These are phyloP conservation scores for Aleiodes alternator DNA, from an alignment of 2,888 invertebrate species.

Conservation along the genomic window DNA sequence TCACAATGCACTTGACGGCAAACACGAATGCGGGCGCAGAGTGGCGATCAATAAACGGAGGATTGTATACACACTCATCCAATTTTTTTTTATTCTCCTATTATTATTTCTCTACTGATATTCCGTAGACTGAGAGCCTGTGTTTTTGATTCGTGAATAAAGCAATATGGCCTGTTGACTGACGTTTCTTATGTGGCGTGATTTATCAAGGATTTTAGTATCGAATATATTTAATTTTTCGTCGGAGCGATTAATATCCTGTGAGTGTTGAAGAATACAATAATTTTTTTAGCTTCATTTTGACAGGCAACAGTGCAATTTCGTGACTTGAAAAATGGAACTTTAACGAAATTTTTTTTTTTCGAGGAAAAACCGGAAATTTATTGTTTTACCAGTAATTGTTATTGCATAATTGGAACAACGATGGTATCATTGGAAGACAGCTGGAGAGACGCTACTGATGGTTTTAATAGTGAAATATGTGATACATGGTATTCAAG, in stretches of 20 bases:
- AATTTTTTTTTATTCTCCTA: not conserved
- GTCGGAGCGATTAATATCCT: slow-evolving; percentile 46
- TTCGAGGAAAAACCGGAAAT: too few relatives aligned
- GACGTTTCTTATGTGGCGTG: slow-evolving; percentile 51
- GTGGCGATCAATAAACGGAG: slow-evolving; percentile 36
- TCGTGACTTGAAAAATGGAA: not conserved
- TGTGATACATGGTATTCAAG: slow-evolving; percentile 73
- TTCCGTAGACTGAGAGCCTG: not conserved
- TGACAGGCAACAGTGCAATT: not conserved
- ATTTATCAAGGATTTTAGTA: slow-evolving; percentile 49
- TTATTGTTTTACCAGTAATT: slow-evolving; percentile 7
- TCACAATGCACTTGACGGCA: slow-evolving; percentile 28
- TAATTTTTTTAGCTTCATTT: not conserved
- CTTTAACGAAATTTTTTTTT: too few relatives aligned
- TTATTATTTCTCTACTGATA: not conserved
- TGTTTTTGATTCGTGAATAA: slow-evolving; percentile 24
- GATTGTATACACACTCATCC: not conserved
- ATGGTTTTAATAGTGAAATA: slow-evolving; percentile 65
- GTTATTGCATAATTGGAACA: not conserved
- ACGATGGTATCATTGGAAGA: slow-evolving; percentile 68
- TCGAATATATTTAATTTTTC: slow-evolving; percentile 46
- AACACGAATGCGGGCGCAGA: slow-evolving; percentile 22
- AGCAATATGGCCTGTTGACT: slow-evolving; percentile 40
- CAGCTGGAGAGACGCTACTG: slow-evolving; percentile 73
- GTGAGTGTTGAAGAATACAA: slow-evolving; percentile 46